Conservation (phyloP, 2,797 vertebrate genomes). For the Brachyalestes nurse region DNA sequence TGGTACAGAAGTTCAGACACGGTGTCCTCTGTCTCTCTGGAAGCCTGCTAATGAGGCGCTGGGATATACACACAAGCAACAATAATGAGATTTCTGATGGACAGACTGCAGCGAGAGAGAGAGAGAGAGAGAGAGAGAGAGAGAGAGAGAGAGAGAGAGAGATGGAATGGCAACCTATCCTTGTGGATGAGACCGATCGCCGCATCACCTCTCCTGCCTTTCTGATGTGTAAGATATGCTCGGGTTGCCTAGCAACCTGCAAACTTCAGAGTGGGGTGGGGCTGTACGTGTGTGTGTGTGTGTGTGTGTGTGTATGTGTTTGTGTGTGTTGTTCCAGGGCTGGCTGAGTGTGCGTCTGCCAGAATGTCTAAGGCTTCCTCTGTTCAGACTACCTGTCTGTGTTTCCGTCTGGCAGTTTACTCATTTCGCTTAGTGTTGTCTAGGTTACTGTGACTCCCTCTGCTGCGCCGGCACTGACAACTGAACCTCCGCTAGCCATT, state of each 20-base stretch:
- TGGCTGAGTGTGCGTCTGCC: constrained; percentile 3
- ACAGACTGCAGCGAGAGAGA: constrained; percentile 65
- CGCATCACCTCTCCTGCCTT: constrained; percentile 34
- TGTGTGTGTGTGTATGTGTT: not conserved
- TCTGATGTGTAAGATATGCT: constrained; percentile 30
- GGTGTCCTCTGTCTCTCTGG: constrained; percentile 76
- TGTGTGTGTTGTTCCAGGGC: not conserved
- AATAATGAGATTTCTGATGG: constrained; percentile 80
- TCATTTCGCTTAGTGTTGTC: constrained; percentile 5
- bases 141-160: constrained; percentile 36
- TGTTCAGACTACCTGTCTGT: constrained; percentile 38
- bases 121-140: constrained; percentile 34
- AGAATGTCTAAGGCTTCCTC: not conserved
- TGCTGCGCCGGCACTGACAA: constrained; percentile 6
- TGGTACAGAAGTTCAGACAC: constrained; percentile 75
- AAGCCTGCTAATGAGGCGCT: constrained; percentile 79
- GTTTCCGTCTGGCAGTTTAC: constrained; percentile 40
- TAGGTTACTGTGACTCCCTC: constrained; percentile 15
- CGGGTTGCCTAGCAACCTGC: constrained; percentile 64
- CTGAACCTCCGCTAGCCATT: constrained; percentile 35
- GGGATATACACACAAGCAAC: constrained; percentile 80
- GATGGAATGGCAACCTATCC: constrained; percentile 27
- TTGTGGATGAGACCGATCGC: constrained; percentile 1
- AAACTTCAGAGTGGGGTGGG: constrained; percentile 57
- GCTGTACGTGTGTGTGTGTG: not conserved